Base-by-base conservation (phyloP, 2,797 vertebrate genomes). In the Pseudotriccus pelzelni region DNA sequence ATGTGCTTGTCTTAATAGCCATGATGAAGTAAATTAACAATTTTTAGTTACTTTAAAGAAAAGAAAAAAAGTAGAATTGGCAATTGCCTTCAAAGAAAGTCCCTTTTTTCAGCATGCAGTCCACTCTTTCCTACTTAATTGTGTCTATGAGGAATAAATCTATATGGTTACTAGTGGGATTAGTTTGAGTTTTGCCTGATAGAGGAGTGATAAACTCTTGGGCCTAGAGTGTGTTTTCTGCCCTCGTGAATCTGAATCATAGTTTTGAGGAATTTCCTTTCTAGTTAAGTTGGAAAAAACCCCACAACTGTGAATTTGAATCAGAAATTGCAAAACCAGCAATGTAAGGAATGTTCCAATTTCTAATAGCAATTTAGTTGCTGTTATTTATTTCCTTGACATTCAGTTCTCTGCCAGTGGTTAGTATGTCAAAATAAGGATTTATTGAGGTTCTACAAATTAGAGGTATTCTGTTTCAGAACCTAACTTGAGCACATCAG, bases 341-440 rank as follows among this genome's bases (percentile, higher is more conserved):
- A 59, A 32, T 64, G 9, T 74, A 60, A 69, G 36, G 80, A 47
- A 67, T 95, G 4, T 64, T 92, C 25, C 7, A 79, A 9, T 87
- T 89, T 81, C 64, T 72, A 78, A 2, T 36, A 49, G 70, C 69
- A 63, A 91, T 84, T 87, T 86, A 73, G 67, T 72, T 87, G n/a
- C 63, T 79, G 15, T 49, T 67, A 50, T 63, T 64, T 59, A 59
- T 90, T 96, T 84, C 22, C 72, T 78, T 89, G 63, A 36, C 66
- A 64, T 81, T 91, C 21, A 32, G 64, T 89, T 85, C 60, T 91
- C 52, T 85, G 28, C 34, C 63, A 47, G 43, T 52, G 30, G 39
- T 80, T 89, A 55, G 52, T 81, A n/a, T 87, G 90, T 94, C 87
- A 96, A 88, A 94, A 32, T 63, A 88, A 95, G 64, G 39, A 72